Conservation (phyloP, 2,888 invertebrate species). For the Fissipunctia ypsillon region DNA sequence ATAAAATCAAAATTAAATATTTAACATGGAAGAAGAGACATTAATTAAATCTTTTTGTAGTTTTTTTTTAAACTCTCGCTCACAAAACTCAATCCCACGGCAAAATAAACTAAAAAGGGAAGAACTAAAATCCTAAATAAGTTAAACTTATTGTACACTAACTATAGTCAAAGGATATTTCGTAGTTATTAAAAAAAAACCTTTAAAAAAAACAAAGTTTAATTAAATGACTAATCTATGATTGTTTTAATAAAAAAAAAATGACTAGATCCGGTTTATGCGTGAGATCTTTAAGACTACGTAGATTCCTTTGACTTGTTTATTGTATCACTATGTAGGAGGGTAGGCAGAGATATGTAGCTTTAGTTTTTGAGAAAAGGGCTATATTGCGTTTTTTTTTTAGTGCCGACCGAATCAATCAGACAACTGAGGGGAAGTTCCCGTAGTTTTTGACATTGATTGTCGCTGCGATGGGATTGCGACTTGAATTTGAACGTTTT, state of each 20-base stretch:
- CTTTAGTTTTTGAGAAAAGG: not conserved
- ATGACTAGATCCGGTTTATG: constrained; percentile 74
- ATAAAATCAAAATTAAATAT: not conserved
- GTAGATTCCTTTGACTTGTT: constrained; percentile 55
- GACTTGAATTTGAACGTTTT: too few relatives aligned
- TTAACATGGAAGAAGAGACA: not conserved
- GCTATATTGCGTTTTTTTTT: not conserved
- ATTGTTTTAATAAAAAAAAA: constrained; percentile 71
- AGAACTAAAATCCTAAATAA: constrained; percentile 51
- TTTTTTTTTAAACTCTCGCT: too few relatives aligned
- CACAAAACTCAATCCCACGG: constrained; percentile 43
- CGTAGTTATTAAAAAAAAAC: constrained; percentile 63
- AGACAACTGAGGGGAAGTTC: too few relatives aligned
- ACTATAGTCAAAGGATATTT: constrained; percentile 62
- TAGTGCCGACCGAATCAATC: too few relatives aligned
- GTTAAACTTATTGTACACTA: constrained; percentile 62
- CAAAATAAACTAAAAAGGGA: constrained; percentile 29
- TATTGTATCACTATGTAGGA: not conserved
- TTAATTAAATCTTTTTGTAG: too few relatives aligned
- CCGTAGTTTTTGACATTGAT: too few relatives aligned
- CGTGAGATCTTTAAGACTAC: constrained; percentile 72
- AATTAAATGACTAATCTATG: constrained; percentile 63
- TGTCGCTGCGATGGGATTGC: too few relatives aligned
- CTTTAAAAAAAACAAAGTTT: constrained; percentile 57
- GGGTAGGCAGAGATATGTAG: constrained; percentile 24